These are phyloP conservation scores for Trilocha varians DNA, from an alignment of 2,888 invertebrate genomes.

Conservation along the genomic window DNA sequence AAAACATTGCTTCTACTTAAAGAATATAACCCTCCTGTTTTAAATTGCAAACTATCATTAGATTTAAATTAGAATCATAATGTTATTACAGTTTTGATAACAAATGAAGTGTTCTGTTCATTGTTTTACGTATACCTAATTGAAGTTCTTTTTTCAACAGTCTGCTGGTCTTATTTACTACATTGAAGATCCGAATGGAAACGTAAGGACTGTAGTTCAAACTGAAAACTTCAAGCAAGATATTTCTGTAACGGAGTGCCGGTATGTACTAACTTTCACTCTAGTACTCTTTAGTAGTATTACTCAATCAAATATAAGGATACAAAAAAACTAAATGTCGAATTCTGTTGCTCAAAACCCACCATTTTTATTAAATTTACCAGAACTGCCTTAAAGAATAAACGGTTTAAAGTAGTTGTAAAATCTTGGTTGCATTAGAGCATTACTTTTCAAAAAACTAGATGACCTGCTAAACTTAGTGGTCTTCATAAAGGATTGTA, in stretches of 20 bases:
- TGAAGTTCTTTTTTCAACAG: background rate
- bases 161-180: slow-evolving; percentile 11
- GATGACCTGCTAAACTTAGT: no score
- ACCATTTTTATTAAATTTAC: no score
- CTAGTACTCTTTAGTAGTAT: background rate
- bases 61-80: no score
- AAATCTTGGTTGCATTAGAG: no score
- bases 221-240: slow-evolving; percentile 11
- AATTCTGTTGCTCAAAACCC: background rate
- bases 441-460: no score
- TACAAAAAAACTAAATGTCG: background rate
- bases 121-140: background rate
- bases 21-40: no score
- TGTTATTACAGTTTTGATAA: no score
- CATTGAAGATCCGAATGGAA: slow-evolving; percentile 12
- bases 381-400: slow-evolving; percentile 5
- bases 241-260: slow-evolving; percentile 11
- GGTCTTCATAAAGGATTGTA: no score
- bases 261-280: slow-evolving; percentile 11
- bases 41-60: no score
- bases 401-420: slow-evolving; percentile 10
- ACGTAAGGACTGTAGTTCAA: slow-evolving; percentile 17
- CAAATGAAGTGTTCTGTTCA: no score
- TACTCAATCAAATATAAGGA: no score
- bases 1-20: no score